Evolutionary conservation across 2,888 invertebrate genomes (phyloP).

Genomic region (Scaptomyza caliginosa): DNA sequence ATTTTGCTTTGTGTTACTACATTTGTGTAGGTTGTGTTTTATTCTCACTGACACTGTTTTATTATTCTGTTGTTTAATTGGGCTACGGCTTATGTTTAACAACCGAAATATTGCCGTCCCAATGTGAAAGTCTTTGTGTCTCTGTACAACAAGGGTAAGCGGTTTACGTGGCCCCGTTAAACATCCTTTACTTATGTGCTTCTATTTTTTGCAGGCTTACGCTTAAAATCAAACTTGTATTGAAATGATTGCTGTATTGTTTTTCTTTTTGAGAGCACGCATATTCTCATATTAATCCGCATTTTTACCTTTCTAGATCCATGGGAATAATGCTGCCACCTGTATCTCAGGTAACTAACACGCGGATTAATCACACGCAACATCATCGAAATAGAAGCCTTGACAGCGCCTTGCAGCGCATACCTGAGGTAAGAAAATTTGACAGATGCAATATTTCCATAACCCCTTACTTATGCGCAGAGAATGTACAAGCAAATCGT

Average conservation of each 20-base stretch:
- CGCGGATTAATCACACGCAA: conserved; percentile 85
- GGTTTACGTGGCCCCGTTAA: conserved; percentile 35
- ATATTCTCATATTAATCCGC: conserved; percentile 5
- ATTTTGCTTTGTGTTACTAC: conserved; percentile 9
- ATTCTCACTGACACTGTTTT: conserved; percentile 40
- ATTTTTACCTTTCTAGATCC: conserved; percentile 76
- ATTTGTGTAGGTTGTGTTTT: conserved; percentile 29
- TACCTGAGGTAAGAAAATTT: conserved; percentile 88
- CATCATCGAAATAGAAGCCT: conserved; percentile 95
- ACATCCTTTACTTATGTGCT: conserved; percentile 12
- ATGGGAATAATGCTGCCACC: conserved; percentile 84
- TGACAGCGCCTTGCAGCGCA: conserved; percentile 94
- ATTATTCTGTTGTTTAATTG: conserved; percentile 27
- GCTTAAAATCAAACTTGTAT: conserved; percentile 2
- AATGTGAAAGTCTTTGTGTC: conserved; percentile 46
- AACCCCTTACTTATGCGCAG: conserved; percentile 12
- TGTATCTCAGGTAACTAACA: conserved; percentile 84
- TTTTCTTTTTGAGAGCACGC: conserved; percentile 32
- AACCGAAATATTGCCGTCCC: conserved; percentile 40
- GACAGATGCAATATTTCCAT: conserved; percentile 2
- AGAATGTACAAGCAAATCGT: neutral
- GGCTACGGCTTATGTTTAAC: conserved; percentile 21
- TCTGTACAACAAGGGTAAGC: conserved; percentile 14
- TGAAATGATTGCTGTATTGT: conserved; percentile 45
- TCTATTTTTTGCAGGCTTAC: conserved; percentile 3